A percentile compares a stretch with the other conserved stretches of the same genome.
These are phyloP conservation scores for Cecidostiba fungosa DNA, from an alignment of 2,888 invertebrate genomes.

Conservation along the genomic window DNA sequence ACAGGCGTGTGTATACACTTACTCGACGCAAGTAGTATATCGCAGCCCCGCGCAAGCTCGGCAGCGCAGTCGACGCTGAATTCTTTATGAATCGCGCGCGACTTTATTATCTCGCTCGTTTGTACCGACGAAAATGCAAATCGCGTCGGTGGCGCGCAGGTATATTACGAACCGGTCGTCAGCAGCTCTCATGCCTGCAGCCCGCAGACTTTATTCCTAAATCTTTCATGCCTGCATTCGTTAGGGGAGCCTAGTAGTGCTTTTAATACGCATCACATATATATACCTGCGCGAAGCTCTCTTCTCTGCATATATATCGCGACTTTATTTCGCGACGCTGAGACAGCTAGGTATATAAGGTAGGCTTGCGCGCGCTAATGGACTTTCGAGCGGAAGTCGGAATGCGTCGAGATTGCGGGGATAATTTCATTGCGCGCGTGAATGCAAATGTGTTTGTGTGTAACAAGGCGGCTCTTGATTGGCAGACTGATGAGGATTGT, in stretches of 20 bases:
- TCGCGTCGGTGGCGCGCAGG: slow-evolving; percentile 2
- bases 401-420: slow-evolving; percentile 26
- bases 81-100: slow-evolving; percentile 42
- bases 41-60: background rate
- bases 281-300: slow-evolving; percentile 8
- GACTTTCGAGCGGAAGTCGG: slow-evolving; percentile 20
- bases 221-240: slow-evolving; percentile 38
- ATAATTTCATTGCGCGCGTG: slow-evolving; percentile 27
- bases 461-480: slow-evolving; percentile 9
- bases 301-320: slow-evolving; percentile 32
- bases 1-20: background rate
- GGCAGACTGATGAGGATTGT: background rate
- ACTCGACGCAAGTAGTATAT: background rate
- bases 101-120: slow-evolving; percentile 45
- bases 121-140: slow-evolving; percentile 40
- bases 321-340: slow-evolving; percentile 10
- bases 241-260: background rate
- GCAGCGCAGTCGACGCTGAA: slow-evolving; percentile 6
- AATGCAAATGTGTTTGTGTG: slow-evolving; percentile 2
- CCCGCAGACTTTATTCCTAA: background rate
- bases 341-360: background rate
- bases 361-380: background rate
- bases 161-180: slow-evolving; percentile 1
- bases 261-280: background rate
- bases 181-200: background rate